Conservation (phyloP, 2,113 vertebrate species). For the Callospermophilus lateralis region DNA sequence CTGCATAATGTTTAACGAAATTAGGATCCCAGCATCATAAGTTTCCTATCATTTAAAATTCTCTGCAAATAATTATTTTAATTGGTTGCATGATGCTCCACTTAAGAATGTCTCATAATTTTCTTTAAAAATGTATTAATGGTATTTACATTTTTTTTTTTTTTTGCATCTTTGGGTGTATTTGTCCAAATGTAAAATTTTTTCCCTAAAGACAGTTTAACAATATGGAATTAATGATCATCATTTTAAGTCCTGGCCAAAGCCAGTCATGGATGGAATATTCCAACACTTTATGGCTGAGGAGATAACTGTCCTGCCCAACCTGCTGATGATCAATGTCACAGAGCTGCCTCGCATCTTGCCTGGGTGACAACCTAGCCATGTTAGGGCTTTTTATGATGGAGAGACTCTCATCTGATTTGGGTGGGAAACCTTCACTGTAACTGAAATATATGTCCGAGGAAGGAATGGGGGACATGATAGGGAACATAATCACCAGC, state of each 20-base stretch:
- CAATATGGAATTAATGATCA: background rate
- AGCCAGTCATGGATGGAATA: background rate
- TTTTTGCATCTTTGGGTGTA: background rate
- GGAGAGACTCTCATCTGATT: background rate
- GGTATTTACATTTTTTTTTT: background rate
- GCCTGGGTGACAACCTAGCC: background rate
- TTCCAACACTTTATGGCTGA: background rate
- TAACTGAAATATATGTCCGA: background rate
- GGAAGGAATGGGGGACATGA: background rate
- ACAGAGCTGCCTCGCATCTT: no score
- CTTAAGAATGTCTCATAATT: background rate
- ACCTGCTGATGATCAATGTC: no score
- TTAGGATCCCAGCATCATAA: background rate
- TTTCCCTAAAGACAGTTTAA: background rate
- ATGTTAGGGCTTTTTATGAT: background rate
- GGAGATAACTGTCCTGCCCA: no score
- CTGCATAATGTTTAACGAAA: background rate
- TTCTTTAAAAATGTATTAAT: background rate
- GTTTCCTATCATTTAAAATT: constrained; percentile 33
- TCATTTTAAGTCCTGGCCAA: background rate
- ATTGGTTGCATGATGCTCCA: background rate
- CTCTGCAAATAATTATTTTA: constrained; percentile 23
- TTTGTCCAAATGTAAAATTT: background rate
- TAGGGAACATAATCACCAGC: background rate
- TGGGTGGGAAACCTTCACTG: no score